Evolutionary conservation across 2,888 invertebrate genomes (phyloP).

Genomic region (Ormia ochracea): DNA sequence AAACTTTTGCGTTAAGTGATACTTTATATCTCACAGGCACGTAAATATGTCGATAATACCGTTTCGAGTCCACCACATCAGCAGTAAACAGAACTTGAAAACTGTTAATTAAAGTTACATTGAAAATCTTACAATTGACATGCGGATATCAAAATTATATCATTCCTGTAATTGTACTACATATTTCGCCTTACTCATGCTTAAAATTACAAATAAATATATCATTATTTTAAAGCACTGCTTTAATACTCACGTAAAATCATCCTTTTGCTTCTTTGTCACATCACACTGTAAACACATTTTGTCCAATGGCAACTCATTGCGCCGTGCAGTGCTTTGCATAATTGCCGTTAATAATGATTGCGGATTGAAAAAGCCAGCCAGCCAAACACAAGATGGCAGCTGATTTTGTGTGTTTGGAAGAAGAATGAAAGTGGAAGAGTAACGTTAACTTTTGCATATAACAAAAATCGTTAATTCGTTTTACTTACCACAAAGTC

Average conservation of each 20-base stretch:
- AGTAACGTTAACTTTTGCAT: constrained; percentile 11
- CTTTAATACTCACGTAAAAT: constrained; percentile 85
- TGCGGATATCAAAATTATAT: no score
- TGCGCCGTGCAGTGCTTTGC: constrained; percentile 96
- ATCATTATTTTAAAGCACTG: constrained; percentile 1
- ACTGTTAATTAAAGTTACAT: no score
- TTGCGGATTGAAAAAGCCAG: constrained; percentile 99
- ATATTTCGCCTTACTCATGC: no score
- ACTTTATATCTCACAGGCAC: no score
- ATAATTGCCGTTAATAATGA: constrained; percentile 97
- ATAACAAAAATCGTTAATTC: background rate
- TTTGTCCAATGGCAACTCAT: constrained; percentile 94
- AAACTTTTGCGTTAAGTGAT: no score
- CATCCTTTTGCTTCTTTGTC: constrained; percentile 96
- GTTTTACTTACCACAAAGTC: constrained; percentile 88
- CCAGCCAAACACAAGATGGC: constrained; percentile 95
- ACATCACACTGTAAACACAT: constrained; percentile 98
- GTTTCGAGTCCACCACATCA: no score
- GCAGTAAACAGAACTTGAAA: no score
- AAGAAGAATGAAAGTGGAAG: constrained; percentile 17
- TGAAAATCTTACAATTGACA: no score
- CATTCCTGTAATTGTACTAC: no score
- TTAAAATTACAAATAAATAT: background rate
- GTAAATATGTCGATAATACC: no score
- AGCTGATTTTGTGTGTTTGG: constrained; percentile 79